Evolutionary conservation across 2,888 invertebrate species (phyloP).

Genomic region (Gymnosoma rotundatum): DNA sequence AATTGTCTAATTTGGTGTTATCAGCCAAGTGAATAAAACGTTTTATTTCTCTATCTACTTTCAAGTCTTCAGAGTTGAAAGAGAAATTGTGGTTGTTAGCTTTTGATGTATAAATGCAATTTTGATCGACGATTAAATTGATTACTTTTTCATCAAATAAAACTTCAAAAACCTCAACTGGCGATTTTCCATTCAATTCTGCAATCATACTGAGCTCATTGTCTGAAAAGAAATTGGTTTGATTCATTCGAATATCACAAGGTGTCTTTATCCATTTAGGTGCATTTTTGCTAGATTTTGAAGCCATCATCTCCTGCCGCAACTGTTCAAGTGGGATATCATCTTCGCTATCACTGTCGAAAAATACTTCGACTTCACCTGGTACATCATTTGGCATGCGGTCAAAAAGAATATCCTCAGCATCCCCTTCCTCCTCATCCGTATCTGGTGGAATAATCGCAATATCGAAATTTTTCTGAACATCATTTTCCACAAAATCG

Average conservation of each 20-base stretch:
- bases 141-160: constrained; percentile 35
- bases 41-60: constrained; percentile 48
- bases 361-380: constrained; percentile 51
- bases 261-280: too few relatives aligned
- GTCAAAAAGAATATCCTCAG: constrained; percentile 24
- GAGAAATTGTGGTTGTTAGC: constrained; percentile 34
- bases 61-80: constrained; percentile 28
- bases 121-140: constrained; percentile 20
- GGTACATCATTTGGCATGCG: constrained; percentile 42
- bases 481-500: constrained; percentile 4
- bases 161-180: constrained; percentile 28
- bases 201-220: constrained; percentile 12
- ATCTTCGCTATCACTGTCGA: constrained; percentile 32
- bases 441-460: constrained; percentile 48
- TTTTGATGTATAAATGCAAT: constrained; percentile 17
- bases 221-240: neutral
- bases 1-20: constrained; percentile 40
- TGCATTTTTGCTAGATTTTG: too few relatives aligned
- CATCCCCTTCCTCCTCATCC: constrained; percentile 37
- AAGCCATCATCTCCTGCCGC: neutral
- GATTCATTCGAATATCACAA: too few relatives aligned
- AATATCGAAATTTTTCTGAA: constrained; percentile 17
- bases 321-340: constrained; percentile 28
- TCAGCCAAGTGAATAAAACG: constrained; percentile 40
- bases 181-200: constrained; percentile 8